Base-by-base conservation (phyloP, 1,140 invertebrate species). In the Hypsibius dujardini region DNA sequence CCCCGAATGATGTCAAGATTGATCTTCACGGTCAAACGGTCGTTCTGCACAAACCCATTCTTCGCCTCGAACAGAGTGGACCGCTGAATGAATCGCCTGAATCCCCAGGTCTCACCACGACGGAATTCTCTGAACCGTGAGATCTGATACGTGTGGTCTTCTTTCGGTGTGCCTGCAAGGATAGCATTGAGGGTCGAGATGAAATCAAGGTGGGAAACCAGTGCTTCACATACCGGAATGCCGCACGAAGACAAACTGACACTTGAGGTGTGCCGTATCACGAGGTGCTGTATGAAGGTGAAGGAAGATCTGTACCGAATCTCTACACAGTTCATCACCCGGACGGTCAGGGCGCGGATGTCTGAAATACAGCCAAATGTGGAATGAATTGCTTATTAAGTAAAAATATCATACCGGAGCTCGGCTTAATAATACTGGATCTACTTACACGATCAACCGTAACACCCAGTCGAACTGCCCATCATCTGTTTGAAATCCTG, bases 201-300 rank as follows among this genome's bases (percentile, higher is more conserved):
- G 28, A 28, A 28, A 28, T 28, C 28, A 28, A 28, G 28, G 28
- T 28, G 28, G 28, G 28, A 28, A 28, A 28, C 28, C 28, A 28
- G 28, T 28, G 28, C 28, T 28, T 28, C 28, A 28, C 28, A 28
- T 28, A 28, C 28, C 28, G 28, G 28, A 28, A 28, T 28, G 28
- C 28, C 62, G 62, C 12, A 67, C 62, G 62, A 67, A 67, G 62
- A 67, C 62, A 45, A 67, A 67, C 62, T 67, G 62, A 42, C 62
- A 67, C 42, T 67, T 67, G 12, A 67, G 42, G 62, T 67, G 62
- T 12, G 62, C 62, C 3, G 62, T 67, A 7, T 67, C 62, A 0
- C 62, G 62, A 12, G 62, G 62, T 3, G 62, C 62, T 12, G 12
- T 42, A 45, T 67, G 62, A 3, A 67, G 62, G 42, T 67, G 62